phyloP scores from a whole-genome alignment of 1,140 invertebrate genomes.

The Manduca sexta region DNA sequence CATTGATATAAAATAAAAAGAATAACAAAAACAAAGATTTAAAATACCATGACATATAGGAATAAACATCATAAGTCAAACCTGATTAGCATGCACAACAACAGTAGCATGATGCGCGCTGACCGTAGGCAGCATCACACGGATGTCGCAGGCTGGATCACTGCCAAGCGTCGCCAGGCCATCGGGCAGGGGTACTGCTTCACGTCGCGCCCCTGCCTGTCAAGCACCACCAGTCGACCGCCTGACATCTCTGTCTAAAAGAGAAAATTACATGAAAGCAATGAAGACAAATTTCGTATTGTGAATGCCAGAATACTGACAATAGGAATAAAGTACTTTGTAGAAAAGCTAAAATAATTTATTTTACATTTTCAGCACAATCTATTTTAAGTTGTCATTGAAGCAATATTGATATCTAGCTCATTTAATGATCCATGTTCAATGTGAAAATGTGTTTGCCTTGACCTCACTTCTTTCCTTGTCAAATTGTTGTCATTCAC shows the following conservation, averaged over 20 bases:
- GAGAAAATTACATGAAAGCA: background rate
- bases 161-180: constrained; percentile 49
- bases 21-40: background rate
- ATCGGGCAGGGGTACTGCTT: constrained; percentile 35
- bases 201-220: constrained; percentile 41
- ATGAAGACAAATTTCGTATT: background rate
- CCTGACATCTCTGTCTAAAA: constrained; percentile 40
- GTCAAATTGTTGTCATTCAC: no score
- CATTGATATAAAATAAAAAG: background rate
- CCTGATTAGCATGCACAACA: constrained; percentile 46
- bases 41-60: background rate
- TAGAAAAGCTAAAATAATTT: no score
- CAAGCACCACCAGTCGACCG: constrained; percentile 47
- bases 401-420: no score
- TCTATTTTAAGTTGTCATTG: no score
- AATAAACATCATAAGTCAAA: constrained; percentile 7
- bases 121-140: constrained; percentile 40
- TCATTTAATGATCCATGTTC: no score
- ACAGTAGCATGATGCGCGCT: constrained; percentile 55
- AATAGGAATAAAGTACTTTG: no score
- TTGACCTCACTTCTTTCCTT: no score
- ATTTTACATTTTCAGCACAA: no score
- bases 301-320: background rate
- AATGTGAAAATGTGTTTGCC: no score
- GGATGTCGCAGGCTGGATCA: constrained; percentile 44